A percentile compares a stretch with the other conserved stretches of the same genome.
phyloP scores from a whole-genome alignment of 1,140 invertebrate species.

The Drosophila willistoni region DNA sequence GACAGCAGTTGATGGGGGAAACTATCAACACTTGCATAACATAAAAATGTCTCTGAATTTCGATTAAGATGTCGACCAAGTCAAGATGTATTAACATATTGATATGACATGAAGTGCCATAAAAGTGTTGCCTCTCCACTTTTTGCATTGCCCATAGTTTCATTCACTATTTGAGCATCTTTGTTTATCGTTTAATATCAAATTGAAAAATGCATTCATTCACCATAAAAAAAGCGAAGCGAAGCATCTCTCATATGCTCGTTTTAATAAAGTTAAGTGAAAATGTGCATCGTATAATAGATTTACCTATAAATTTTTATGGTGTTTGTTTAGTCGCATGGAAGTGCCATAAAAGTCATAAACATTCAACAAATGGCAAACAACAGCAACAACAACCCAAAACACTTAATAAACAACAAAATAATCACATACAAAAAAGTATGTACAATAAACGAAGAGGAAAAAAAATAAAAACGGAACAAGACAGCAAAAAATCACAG shows the following conservation, averaged over 20 bases:
- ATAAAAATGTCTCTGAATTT: too few species aligned
- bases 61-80: too few species aligned
- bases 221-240: neutral
- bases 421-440: slow-evolving; percentile 19
- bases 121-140: too few species aligned
- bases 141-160: too few species aligned
- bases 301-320: slow-evolving; percentile 61
- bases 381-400: slow-evolving; percentile 9
- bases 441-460: slow-evolving; percentile 1
- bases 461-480: neutral
- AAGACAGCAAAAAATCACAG: slow-evolving; percentile 25
- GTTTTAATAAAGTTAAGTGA: slow-evolving; percentile 49
- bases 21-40: slow-evolving; percentile 36
- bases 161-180: neutral
- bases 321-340: slow-evolving; percentile 70
- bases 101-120: too few species aligned
- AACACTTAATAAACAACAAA: slow-evolving; percentile 20
- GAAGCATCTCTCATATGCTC: neutral
- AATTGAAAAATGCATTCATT: slow-evolving; percentile 9
- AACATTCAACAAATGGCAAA: slow-evolving; percentile 41
- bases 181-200: neutral
- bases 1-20: slow-evolving; percentile 43
- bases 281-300: slow-evolving; percentile 47
- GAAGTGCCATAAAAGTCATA: slow-evolving; percentile 74
- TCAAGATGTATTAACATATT: too few species aligned